These are phyloP conservation scores for Zaprionus taronus DNA, from an alignment of 1,140 invertebrate genomes.

Conservation along the genomic window DNA sequence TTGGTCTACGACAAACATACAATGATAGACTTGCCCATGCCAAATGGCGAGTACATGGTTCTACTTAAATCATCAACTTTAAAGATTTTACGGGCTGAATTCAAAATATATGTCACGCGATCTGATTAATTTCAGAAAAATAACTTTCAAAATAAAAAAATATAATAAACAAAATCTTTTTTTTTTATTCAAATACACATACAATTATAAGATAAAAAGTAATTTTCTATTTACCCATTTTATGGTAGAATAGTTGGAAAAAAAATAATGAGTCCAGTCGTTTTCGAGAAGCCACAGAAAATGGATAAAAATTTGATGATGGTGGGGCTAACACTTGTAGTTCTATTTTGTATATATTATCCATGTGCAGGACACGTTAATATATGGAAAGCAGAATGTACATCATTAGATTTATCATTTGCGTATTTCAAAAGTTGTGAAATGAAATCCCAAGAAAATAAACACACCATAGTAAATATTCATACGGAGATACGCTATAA, in stretches of 20 bases:
- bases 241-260: not conserved
- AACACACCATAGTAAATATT: conserved; percentile 27
- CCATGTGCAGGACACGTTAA: not conserved
- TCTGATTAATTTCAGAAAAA: conserved; percentile 4
- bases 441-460: conserved; percentile 13
- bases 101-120: conserved; percentile 40
- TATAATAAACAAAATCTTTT: no score
- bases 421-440: conserved; percentile 37
- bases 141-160: not conserved
- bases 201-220: not conserved
- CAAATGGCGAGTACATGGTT: conserved; percentile 50
- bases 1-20: conserved; percentile 18
- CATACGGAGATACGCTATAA: conserved; percentile 25
- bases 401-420: conserved; percentile 29
- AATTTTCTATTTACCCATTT: not conserved
- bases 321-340: not conserved
- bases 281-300: not conserved
- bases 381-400: conserved; percentile 14
- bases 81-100: conserved; percentile 29
- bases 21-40: conserved; percentile 33
- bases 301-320: not conserved
- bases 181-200: no score
- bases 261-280: not conserved
- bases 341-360: not conserved
- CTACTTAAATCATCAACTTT: conserved; percentile 13